Base-by-base conservation (phyloP, 1,140 invertebrate species). In the Drosophila nannoptera region DNA sequence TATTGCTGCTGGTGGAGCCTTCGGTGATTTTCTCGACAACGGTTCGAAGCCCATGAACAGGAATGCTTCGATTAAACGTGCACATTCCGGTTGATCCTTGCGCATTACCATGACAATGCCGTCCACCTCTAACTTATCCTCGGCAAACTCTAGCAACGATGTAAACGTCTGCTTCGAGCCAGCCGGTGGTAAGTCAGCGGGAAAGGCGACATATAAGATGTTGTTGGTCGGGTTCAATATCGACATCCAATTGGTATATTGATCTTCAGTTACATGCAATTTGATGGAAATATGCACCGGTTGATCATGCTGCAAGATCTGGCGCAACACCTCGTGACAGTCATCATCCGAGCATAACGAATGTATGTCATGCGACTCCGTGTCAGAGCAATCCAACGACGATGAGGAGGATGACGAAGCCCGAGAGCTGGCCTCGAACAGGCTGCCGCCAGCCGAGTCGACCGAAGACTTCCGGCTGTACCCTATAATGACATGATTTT, bases 31-130 rank as follows among this genome's bases (percentile, higher is more conserved):
- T 50, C 97, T 96, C 42, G 95, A 92, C 70, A 98, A 91, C 46
- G 95, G 92, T 70, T 93, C 92, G 91, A 99, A 99, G 48, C 97
- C 97, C 91, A 99, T 93, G 91, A 98, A 98, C 94, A 98, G 97
- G 93, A 99, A 99, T 53, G 96, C 97, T 81, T 97, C 94, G 56
- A 99, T 94, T 60, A 98, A 91, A 72, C 94, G 93, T 38, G 94
- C 94, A 90, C 95, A 92, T 90, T 99, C 96, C 38, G 92, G 88
- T 49, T 96, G 93, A 86, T 95, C 94, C 90, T 97, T 97, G 62
- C 93, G 92, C 80, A 98, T 94, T 89, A 94, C 97, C 77, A 92
- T 90, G 8, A 92, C 91, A 50, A 90, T 84, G 48, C 88, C 91
- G 90, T 84, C 91, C 88, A 96, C 98, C 49, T 94, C 93, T 8